These are phyloP conservation scores for Xyrichtys novacula DNA, from an alignment of 2,797 vertebrate species.

Conservation along the genomic window DNA sequence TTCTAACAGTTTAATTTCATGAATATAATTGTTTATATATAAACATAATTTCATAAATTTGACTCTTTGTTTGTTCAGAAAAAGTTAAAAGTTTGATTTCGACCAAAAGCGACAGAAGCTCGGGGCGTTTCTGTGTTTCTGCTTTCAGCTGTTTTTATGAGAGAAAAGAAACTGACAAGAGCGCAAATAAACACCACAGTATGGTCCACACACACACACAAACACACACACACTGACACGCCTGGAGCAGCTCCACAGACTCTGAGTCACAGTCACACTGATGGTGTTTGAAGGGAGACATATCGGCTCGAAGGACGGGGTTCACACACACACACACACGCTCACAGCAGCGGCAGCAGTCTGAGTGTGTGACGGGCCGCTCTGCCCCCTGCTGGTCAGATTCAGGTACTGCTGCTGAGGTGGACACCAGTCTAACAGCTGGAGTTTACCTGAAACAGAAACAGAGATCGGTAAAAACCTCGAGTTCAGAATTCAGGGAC, in stretches of 20 bases:
- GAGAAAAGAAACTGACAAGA: background rate
- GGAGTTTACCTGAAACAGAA: background rate
- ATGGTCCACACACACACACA: background rate
- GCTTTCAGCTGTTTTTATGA: background rate
- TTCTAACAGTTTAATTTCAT: too few relatives aligned
- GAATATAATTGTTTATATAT: too few relatives aligned
- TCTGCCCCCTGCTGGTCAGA: constrained; percentile 2
- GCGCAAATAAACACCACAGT: background rate
- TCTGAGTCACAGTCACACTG: background rate
- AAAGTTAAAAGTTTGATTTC: too few relatives aligned
- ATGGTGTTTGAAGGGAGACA: background rate
- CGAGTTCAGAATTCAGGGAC: too few relatives aligned
- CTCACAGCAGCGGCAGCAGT: background rate
- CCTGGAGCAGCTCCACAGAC: background rate
- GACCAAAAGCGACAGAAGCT: constrained; percentile 4
- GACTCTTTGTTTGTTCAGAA: too few relatives aligned
- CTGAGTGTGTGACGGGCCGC: background rate
- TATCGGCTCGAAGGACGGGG: background rate
- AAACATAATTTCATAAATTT: too few relatives aligned
- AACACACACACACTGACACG: background rate
- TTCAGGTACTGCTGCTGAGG: background rate
- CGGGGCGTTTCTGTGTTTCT: background rate
- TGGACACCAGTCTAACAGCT: background rate
- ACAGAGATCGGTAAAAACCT: background rate
- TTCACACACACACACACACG: background rate